phyloP scores from a whole-genome alignment of 2,888 invertebrate species.

The Melieria omissa region DNA sequence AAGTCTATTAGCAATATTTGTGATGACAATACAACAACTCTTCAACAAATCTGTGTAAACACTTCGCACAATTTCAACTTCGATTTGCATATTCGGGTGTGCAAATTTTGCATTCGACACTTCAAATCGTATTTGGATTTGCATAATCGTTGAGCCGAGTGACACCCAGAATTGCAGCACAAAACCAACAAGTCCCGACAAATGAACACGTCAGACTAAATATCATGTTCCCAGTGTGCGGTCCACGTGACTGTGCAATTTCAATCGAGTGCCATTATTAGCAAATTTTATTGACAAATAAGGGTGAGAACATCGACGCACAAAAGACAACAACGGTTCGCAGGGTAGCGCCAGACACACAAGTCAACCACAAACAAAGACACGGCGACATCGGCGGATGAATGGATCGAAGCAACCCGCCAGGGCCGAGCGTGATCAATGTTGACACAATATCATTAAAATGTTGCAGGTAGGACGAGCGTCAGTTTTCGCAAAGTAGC shows the following conservation, averaged over 20 bases:
- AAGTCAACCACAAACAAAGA: background rate
- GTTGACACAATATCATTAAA: slow-evolving; percentile 6
- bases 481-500: no score
- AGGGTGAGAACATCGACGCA: background rate
- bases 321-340: background rate
- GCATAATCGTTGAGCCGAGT: slow-evolving; percentile 37
- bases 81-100: slow-evolving; percentile 40
- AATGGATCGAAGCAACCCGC: no score
- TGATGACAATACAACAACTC: slow-evolving; percentile 21
- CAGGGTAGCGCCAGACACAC: background rate
- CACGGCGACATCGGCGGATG: background rate
- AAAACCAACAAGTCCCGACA: slow-evolving; percentile 18
- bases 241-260: slow-evolving; percentile 29
- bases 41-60: slow-evolving; percentile 14
- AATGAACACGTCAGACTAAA: slow-evolving; percentile 16
- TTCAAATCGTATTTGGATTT: slow-evolving; percentile 43
- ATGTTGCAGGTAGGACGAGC: background rate
- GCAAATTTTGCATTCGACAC: slow-evolving; percentile 23
- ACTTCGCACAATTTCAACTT: background rate
- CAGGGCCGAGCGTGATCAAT: background rate
- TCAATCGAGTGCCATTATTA: slow-evolving; percentile 28
- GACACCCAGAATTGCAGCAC: slow-evolving; percentile 8
- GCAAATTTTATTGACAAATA: slow-evolving; percentile 20
- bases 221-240: no score
- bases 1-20: slow-evolving; percentile 35